Percentiles rank a stretch among this genome's conserved stretches.
These are phyloP conservation scores for Cercopithecus hamlyni DNA, from an alignment of 2,797 vertebrate species.

Conservation along the genomic window DNA sequence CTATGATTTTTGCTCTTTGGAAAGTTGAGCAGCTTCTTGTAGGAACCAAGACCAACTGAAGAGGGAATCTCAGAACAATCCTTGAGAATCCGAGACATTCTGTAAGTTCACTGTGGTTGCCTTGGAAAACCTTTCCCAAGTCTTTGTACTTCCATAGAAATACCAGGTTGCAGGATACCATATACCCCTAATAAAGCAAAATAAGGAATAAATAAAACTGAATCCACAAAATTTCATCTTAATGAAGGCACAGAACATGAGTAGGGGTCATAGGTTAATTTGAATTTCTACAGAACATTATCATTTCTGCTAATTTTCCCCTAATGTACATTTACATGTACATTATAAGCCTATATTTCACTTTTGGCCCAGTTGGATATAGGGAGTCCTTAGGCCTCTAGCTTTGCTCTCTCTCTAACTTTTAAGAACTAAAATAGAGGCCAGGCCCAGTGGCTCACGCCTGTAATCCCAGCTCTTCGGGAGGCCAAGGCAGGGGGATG, in stretches of 20 bases:
- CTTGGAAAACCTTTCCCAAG: neutral
- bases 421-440: neutral
- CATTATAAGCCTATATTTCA: neutral
- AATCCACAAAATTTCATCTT: neutral
- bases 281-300: constrained; percentile 15
- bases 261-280: neutral
- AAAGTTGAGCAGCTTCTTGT: neutral
- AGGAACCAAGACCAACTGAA: neutral
- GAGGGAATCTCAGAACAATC: neutral
- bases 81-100: neutral
- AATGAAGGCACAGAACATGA: neutral
- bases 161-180: neutral
- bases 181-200: neutral
- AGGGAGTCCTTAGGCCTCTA: neutral
- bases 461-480: neutral
- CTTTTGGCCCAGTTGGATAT: neutral
- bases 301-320: neutral
- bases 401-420: neutral
- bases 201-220: neutral
- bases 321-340: neutral
- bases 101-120: neutral
- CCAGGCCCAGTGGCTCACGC: neutral
- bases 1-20: neutral
- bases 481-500: neutral
- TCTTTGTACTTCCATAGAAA: neutral